Conservation (phyloP, 1,140 invertebrate genomes). For the Pollicipes pollicipes region DNA sequence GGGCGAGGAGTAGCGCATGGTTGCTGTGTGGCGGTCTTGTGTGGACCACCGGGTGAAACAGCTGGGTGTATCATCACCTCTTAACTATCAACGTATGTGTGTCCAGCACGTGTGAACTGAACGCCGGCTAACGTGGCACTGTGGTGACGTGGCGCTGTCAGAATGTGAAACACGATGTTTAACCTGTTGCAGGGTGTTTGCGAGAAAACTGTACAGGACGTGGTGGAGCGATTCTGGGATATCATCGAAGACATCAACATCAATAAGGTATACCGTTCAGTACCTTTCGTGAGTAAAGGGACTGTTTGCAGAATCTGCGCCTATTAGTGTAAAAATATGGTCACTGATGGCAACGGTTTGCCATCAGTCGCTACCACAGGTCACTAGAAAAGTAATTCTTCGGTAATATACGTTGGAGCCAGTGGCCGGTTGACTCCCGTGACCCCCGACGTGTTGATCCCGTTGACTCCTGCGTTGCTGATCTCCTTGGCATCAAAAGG, state of each 20-base stretch:
- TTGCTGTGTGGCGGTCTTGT: too few species aligned
- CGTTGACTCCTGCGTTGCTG: too few species aligned
- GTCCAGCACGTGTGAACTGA: constrained; percentile 1
- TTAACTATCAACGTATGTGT: background rate
- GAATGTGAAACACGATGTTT: background rate
- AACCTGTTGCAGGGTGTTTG: constrained; percentile 52
- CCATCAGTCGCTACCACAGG: too few species aligned
- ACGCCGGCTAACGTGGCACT: constrained; percentile 12
- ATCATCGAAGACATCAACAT: constrained; percentile 92
- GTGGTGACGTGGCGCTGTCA: constrained; percentile 4
- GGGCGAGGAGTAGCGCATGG: too few species aligned
- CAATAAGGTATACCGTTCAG: constrained; percentile 39
- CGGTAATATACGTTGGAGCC: too few species aligned
- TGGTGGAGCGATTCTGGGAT: constrained; percentile 88
- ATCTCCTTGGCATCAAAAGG: too few species aligned
- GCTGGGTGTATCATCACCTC: background rate
- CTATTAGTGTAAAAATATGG: too few species aligned
- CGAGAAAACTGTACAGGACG: constrained; percentile 84
- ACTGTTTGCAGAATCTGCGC: too few species aligned
- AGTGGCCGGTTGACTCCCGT: too few species aligned
- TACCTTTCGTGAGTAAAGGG: background rate
- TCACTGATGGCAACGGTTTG: too few species aligned
- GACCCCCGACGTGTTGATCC: too few species aligned
- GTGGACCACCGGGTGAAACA: background rate
- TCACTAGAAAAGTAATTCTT: too few species aligned